These are phyloP conservation scores for Ornithoptera priamus DNA, from an alignment of 2,888 invertebrate genomes.

Conservation along the genomic window DNA sequence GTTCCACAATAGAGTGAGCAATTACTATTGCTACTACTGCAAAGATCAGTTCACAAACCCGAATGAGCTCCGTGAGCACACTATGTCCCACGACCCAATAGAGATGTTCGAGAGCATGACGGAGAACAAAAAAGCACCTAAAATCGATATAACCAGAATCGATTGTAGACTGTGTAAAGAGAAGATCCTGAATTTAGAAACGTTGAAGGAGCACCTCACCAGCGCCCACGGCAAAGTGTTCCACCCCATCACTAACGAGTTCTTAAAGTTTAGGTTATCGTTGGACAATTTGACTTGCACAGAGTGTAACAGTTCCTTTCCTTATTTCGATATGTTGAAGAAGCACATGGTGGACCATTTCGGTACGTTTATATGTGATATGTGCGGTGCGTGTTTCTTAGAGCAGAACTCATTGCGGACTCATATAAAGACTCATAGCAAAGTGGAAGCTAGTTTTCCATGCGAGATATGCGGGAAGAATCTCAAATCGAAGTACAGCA, in stretches of 20 bases:
- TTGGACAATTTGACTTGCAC: conserved; percentile 59
- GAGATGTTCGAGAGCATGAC: conserved; percentile 54
- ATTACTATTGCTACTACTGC: conserved; percentile 71
- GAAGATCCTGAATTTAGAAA: conserved; percentile 45
- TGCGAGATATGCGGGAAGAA: conserved; percentile 75
- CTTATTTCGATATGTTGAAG: conserved; percentile 61
- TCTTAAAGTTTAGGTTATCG: conserved; percentile 60
- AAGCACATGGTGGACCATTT: conserved; percentile 70
- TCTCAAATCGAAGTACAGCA: conserved; percentile 64
- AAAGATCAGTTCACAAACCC: conserved; percentile 68
- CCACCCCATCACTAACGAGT: conserved; percentile 57
- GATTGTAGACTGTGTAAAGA: conserved; percentile 59
- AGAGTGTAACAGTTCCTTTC: conserved; percentile 59
- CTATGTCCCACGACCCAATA: conserved; percentile 58
- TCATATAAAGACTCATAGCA: conserved; percentile 67
- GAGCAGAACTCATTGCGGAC: conserved; percentile 67
- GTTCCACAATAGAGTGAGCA: conserved; percentile 62
- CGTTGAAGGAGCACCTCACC: conserved; percentile 55
- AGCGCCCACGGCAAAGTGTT: conserved; percentile 47
- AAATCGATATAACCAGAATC: conserved; percentile 58
- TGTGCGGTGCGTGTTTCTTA: conserved; percentile 70
- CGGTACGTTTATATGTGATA: conserved; percentile 63
- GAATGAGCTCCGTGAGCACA: conserved; percentile 60
- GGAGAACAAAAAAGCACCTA: conserved; percentile 61
- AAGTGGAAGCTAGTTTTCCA: conserved; percentile 67